A percentile compares a stretch with the other conserved stretches of the same genome.
These are phyloP conservation scores for Priocnemis perturbator DNA, from an alignment of 2,888 invertebrate genomes.

Conservation along the genomic window DNA sequence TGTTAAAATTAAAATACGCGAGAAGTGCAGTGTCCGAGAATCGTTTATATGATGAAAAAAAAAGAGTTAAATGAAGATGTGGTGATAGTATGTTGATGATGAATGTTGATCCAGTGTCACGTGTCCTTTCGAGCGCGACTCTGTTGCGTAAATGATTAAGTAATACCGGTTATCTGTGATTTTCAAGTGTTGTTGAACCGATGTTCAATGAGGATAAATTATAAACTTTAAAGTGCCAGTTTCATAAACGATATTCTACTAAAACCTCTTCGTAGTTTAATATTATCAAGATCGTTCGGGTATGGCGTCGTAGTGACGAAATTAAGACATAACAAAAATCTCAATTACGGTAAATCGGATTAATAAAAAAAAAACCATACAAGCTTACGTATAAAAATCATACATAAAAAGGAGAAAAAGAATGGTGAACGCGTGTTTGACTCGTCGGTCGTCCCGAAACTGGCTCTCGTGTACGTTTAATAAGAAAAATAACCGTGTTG, in stretches of 20 bases:
- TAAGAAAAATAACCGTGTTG: slow-evolving; percentile 40
- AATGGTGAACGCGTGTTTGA: slow-evolving; percentile 33
- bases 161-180: slow-evolving; percentile 46
- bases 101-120: slow-evolving; percentile 41
- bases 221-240: slow-evolving; percentile 51
- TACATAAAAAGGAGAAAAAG: background rate
- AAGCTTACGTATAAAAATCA: background rate
- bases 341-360: background rate
- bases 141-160: too few relatives aligned
- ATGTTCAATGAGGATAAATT: slow-evolving; percentile 11
- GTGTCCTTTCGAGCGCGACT: slow-evolving; percentile 42
- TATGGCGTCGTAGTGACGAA: background rate
- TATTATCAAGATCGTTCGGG: slow-evolving; percentile 1
- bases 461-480: slow-evolving; percentile 31
- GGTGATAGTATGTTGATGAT: slow-evolving; percentile 26
- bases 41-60: slow-evolving; percentile 19
- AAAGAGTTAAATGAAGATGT: slow-evolving; percentile 16
- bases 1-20: slow-evolving; percentile 9
- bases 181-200: slow-evolving; percentile 45
- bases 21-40: slow-evolving; percentile 48
- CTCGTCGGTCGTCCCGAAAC: slow-evolving; percentile 20
- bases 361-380: background rate
- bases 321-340: background rate
- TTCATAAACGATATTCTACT: slow-evolving; percentile 36
- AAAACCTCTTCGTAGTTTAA: background rate